Evolutionary conservation across 2,888 invertebrate genomes (phyloP).

Genomic region (Apamea monoglypha): DNA sequence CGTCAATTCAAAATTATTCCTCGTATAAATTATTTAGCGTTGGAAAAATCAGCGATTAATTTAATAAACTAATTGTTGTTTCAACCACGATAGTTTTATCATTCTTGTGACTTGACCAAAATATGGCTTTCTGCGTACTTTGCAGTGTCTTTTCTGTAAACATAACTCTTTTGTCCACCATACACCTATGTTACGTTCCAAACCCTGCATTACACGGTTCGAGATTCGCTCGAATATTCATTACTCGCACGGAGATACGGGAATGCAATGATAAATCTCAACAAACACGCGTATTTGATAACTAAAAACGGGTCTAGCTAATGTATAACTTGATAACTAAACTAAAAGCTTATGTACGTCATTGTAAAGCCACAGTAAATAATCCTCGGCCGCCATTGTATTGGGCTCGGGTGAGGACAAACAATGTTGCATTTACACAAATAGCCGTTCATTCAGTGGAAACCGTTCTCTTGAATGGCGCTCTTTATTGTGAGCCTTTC

Average conservation of each 20-base stretch:
- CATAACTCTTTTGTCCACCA: not conserved
- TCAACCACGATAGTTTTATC: not conserved
- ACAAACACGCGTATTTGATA: slow-evolving; percentile 73
- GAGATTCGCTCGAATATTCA: slow-evolving; percentile 57
- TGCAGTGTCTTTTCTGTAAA: not conserved
- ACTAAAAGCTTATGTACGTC: slow-evolving; percentile 83
- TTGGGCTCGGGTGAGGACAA: slow-evolving; percentile 37
- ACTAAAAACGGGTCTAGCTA: slow-evolving; percentile 73
- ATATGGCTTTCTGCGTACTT: not conserved
- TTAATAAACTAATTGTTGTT: not conserved
- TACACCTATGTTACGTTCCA: slow-evolving; percentile 41
- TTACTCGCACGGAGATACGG: slow-evolving; percentile 51
- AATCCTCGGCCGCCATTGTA: slow-evolving; percentile 55
- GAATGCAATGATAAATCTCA: slow-evolving; percentile 78
- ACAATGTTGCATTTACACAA: slow-evolving; percentile 60
- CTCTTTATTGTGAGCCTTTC: slow-evolving; percentile 33
- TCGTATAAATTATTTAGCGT: too few relatives aligned
- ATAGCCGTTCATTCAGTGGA: slow-evolving; percentile 51
- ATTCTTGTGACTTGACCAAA: not conserved
- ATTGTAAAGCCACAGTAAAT: slow-evolving; percentile 51
- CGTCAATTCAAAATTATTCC: too few relatives aligned
- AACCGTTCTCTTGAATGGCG: slow-evolving; percentile 42
- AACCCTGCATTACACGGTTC: slow-evolving; percentile 48
- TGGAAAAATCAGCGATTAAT: not conserved
- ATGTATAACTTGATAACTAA: slow-evolving; percentile 83